phyloP scores from a whole-genome alignment of 2,797 vertebrate species.

The Otus scops region DNA sequence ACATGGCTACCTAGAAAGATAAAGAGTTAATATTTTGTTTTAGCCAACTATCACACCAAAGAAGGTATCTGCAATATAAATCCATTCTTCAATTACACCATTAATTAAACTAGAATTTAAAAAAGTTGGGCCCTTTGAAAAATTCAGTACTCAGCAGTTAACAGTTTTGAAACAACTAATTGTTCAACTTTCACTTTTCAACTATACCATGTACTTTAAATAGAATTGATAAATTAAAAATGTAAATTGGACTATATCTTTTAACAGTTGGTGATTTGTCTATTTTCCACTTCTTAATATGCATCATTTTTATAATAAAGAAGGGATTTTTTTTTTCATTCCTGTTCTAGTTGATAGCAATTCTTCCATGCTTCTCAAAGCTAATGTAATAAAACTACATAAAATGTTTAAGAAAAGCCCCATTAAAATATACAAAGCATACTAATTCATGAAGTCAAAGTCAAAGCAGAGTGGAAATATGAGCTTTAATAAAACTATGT shows the following conservation, averaged over 20 bases:
- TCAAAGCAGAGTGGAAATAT: slow-evolving; percentile 56
- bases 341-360: slow-evolving; percentile 31
- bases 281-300: slow-evolving; percentile 28
- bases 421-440: slow-evolving; percentile 53
- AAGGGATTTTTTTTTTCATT: slow-evolving; percentile 16
- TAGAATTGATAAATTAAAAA: slow-evolving; percentile 53
- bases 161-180: background rate
- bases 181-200: slow-evolving; percentile 18
- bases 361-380: slow-evolving; percentile 36
- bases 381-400: slow-evolving; percentile 47
- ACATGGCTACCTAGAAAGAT: background rate
- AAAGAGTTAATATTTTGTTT: background rate
- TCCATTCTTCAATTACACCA: background rate
- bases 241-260: slow-evolving; percentile 45
- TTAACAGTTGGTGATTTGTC: slow-evolving; percentile 33
- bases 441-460: slow-evolving; percentile 39
- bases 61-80: background rate
- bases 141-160: background rate
- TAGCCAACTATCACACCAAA: background rate
- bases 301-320: slow-evolving; percentile 41
- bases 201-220: slow-evolving; percentile 16
- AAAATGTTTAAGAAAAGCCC: slow-evolving; percentile 53
- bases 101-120: background rate
- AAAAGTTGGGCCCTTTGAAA: background rate
- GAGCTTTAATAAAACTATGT: slow-evolving; percentile 65